phyloP scores from a whole-genome alignment of 1,140 invertebrate genomes.

The Drosophila arizonae region DNA sequence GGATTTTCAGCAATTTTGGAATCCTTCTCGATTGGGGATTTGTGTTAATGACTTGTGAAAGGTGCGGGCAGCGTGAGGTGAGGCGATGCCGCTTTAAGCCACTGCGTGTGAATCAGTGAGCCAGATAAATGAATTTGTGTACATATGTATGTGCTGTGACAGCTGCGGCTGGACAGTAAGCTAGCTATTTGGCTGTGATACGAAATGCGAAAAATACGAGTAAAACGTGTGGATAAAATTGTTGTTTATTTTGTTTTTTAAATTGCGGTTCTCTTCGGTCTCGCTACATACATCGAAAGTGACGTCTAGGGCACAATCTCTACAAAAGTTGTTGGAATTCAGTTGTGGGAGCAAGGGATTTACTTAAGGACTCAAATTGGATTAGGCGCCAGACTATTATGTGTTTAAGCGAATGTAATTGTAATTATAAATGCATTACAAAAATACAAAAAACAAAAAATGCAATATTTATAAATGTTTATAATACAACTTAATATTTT shows the following conservation, averaged over 20 bases:
- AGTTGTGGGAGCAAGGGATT: slow-evolving; percentile 19
- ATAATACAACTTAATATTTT: not conserved
- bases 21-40: slow-evolving; percentile 42
- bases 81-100: slow-evolving; percentile 53
- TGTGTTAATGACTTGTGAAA: slow-evolving; percentile 74
- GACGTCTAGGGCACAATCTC: slow-evolving; percentile 77
- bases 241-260: not conserved
- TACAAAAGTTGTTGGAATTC: slow-evolving; percentile 28
- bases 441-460: not conserved
- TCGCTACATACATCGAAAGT: slow-evolving; percentile 74
- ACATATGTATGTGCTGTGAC: slow-evolving; percentile 6
- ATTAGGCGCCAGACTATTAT: slow-evolving; percentile 13
- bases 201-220: slow-evolving; percentile 13
- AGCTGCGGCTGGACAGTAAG: not conserved
- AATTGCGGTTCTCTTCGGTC: slow-evolving; percentile 29
- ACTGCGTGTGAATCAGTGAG: slow-evolving; percentile 27
- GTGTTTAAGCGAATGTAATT: slow-evolving; percentile 12
- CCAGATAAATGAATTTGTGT: slow-evolving; percentile 23
- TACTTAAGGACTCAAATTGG: slow-evolving; percentile 18
- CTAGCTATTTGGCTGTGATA: slow-evolving; percentile 7
- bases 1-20: slow-evolving; percentile 50
- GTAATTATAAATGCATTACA: slow-evolving; percentile 8
- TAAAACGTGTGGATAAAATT: not conserved
- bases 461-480: not conserved
- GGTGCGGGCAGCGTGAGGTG: slow-evolving; percentile 55